Conservation (phyloP, 2,888 invertebrate species). For the Tachina grossa region DNA sequence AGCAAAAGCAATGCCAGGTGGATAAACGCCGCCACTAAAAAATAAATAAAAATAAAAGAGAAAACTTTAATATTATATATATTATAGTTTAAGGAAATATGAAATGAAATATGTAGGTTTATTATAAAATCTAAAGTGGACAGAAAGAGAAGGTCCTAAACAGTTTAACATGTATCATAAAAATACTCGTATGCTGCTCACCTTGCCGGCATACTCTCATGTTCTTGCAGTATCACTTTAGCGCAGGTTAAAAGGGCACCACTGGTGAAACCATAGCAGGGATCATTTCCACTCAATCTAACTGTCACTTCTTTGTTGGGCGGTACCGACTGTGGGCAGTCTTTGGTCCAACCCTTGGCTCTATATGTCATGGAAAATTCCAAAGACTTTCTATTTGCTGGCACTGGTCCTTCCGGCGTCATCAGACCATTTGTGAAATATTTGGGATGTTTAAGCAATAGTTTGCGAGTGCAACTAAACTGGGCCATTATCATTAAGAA, state of each 20-base stretch:
- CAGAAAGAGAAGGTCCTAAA: too few species aligned
- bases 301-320: constrained; percentile 86
- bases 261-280: constrained; percentile 91
- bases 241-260: constrained; percentile 88
- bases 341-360: constrained; percentile 89
- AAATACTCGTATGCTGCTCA: constrained; percentile 23
- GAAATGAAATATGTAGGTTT: neutral
- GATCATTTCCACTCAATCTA: constrained; percentile 83
- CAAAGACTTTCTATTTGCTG: constrained; percentile 84
- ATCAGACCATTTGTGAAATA: constrained; percentile 88
- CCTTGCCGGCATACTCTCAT: constrained; percentile 87
- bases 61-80: neutral
- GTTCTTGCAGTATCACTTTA: constrained; percentile 88
- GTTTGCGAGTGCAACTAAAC: constrained; percentile 85
- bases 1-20: constrained; percentile 92
- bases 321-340: constrained; percentile 83
- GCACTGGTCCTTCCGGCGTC: constrained; percentile 86
- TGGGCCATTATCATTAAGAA: constrained; percentile 87
- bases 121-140: neutral
- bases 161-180: neutral
- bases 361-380: constrained; percentile 87
- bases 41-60: neutral
- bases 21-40: constrained; percentile 88
- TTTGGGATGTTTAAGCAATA: constrained; percentile 87
- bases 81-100: neutral